A percentile compares a stretch with the other conserved stretches of the same genome.
Evolutionary conservation across 2,888 invertebrate genomes (phyloP).

Genomic region (Trissoscelio sp.): DNA sequence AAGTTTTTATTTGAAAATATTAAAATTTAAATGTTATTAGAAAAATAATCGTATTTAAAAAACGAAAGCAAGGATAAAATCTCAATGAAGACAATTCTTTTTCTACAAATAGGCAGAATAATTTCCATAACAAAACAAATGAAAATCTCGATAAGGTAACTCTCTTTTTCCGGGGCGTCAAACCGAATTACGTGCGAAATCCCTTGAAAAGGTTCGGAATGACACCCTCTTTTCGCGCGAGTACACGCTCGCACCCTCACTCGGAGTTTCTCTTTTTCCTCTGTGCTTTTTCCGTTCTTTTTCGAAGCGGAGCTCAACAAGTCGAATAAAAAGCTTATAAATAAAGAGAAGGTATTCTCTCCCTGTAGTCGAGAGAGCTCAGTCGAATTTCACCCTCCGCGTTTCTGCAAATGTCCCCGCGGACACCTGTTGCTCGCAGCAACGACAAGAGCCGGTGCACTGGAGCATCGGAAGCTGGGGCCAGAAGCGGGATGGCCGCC

Average conservation of each 20-base stretch:
- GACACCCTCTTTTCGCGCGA: constrained; percentile 68
- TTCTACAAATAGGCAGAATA: background rate
- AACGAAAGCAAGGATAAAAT: too few relatives aligned
- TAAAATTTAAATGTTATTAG: too few relatives aligned
- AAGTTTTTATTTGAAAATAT: too few relatives aligned
- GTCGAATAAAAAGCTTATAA: constrained; percentile 84
- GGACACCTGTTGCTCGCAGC: constrained; percentile 83
- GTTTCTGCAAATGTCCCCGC: constrained; percentile 84
- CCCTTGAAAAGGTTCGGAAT: constrained; percentile 48
- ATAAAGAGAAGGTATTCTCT: constrained; percentile 80
- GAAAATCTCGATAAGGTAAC: constrained; percentile 48
- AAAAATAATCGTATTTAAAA: too few relatives aligned
- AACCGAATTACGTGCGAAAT: constrained; percentile 64
- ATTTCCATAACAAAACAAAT: constrained; percentile 7
- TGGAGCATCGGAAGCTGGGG: constrained; percentile 55
- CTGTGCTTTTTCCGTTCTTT: constrained; percentile 63
- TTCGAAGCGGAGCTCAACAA: constrained; percentile 79
- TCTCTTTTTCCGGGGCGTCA: constrained; percentile 35
- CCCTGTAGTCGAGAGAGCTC: constrained; percentile 40
- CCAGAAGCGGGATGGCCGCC: constrained; percentile 43
- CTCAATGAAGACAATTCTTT: background rate
- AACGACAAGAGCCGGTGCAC: constrained; percentile 46
- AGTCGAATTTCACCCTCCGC: constrained; percentile 74
- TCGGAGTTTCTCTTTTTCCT: constrained; percentile 66
- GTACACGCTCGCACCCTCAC: constrained; percentile 58